phyloP scores from a whole-genome alignment of 2,113 vertebrate genomes.

The Crocuta crocuta region DNA sequence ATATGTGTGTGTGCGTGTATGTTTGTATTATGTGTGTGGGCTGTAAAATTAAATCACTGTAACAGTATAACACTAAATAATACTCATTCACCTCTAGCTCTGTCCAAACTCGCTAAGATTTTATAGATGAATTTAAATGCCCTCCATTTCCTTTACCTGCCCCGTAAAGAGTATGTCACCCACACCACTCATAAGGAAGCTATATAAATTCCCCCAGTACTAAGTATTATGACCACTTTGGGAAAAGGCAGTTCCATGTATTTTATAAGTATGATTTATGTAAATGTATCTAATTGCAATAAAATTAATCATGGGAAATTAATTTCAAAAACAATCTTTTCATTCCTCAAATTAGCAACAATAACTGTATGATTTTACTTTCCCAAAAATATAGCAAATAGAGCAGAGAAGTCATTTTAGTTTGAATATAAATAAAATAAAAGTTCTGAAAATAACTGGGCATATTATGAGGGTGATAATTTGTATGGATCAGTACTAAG shows the following conservation, averaged over 20 bases:
- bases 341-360: background rate
- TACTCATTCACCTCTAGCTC: background rate
- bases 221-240: background rate
- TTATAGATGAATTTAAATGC: background rate
- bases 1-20: background rate
- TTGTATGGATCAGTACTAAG: background rate
- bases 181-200: background rate
- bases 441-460: background rate
- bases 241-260: background rate
- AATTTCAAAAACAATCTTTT: constrained; percentile 23
- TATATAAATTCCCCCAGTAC: constrained; percentile 12
- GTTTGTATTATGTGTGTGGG: background rate
- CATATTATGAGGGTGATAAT: background rate
- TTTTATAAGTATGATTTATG: background rate
- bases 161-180: background rate
- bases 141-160: background rate
- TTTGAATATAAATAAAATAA: background rate
- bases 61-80: background rate
- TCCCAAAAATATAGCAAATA: background rate
- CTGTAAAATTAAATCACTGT: background rate
- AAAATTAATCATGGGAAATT: constrained; percentile 3
- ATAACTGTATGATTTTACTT: constrained; percentile 16
- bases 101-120: background rate
- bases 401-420: background rate
- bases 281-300: background rate